Evolutionary conservation across 2,113 vertebrate genomes (phyloP).

Genomic region (Emydocephalus ijimae): DNA sequence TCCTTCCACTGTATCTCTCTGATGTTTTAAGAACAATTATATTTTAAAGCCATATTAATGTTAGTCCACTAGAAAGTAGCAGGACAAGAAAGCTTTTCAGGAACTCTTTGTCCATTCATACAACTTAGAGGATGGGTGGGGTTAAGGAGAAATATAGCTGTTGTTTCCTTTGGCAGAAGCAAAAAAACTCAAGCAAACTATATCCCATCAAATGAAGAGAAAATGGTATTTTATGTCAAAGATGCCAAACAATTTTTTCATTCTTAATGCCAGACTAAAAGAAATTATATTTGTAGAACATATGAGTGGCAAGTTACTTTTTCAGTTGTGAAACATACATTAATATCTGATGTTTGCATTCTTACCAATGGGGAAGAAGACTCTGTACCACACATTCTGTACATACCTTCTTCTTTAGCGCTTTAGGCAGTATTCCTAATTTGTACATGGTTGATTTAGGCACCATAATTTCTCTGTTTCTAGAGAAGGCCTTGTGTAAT

Average conservation of each 20-base stretch:
- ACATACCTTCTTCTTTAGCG: background rate
- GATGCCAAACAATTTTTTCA: background rate
- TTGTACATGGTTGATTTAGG: background rate
- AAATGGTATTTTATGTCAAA: background rate
- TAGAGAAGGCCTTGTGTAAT: background rate
- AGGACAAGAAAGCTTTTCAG: background rate
- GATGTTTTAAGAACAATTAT: background rate
- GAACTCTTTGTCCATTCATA: background rate
- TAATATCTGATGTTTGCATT: background rate
- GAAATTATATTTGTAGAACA: background rate
- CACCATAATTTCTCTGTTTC: background rate
- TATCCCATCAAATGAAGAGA: background rate
- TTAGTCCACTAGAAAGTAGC: background rate
- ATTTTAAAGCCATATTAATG: background rate
- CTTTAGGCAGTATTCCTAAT: background rate
- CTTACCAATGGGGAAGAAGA: background rate
- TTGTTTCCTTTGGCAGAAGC: background rate
- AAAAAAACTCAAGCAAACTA: background rate
- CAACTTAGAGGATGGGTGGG: background rate
- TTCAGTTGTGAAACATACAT: background rate
- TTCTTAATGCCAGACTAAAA: background rate
- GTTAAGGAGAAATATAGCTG: background rate
- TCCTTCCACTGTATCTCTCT: background rate
- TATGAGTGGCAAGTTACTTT: background rate
- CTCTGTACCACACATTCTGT: background rate